Conservation (phyloP, 2,797 vertebrate species). For the Melanotaenia parkinsoni region DNA sequence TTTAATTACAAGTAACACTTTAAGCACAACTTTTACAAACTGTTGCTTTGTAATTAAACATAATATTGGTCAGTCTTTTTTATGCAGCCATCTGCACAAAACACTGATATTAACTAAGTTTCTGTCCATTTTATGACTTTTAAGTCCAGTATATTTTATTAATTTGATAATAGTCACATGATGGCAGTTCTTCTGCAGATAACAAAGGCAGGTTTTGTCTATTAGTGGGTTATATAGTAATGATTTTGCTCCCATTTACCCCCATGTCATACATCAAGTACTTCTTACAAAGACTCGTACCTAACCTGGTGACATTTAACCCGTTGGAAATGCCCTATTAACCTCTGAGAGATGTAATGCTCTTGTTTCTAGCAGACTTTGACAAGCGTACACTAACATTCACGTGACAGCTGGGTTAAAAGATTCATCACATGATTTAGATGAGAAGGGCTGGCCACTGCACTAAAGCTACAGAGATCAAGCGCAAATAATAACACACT, state of each 20-base stretch:
- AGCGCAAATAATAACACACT: slow-evolving; percentile 30
- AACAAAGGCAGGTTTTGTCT: not conserved
- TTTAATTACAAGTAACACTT: not conserved
- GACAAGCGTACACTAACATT: slow-evolving; percentile 10
- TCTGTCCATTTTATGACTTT: not conserved
- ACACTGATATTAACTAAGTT: not conserved
- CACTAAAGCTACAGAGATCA: slow-evolving; percentile 17
- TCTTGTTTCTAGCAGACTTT: slow-evolving; percentile 50
- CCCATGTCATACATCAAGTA: slow-evolving; percentile 57
- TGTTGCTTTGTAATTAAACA: not conserved
- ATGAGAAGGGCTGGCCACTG: slow-evolving; percentile 8
- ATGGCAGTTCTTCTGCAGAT: not conserved
- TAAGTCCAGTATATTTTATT: not conserved
- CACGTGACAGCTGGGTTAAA: slow-evolving; percentile 48
- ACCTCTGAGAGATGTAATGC: slow-evolving; percentile 37
- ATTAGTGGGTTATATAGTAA: not conserved
- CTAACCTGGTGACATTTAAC: slow-evolving; percentile 66
- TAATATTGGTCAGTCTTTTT: not conserved
- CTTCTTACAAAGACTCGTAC: slow-evolving; percentile 37
- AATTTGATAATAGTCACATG: not conserved
- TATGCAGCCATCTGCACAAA: not conserved
- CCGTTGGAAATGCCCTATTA: slow-evolving; percentile 17
- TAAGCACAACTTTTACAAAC: not conserved
- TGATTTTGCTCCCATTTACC: not conserved
- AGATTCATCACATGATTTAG: not conserved